Conservation (phyloP, 2,797 vertebrate genomes). For the Lates japonicus region DNA sequence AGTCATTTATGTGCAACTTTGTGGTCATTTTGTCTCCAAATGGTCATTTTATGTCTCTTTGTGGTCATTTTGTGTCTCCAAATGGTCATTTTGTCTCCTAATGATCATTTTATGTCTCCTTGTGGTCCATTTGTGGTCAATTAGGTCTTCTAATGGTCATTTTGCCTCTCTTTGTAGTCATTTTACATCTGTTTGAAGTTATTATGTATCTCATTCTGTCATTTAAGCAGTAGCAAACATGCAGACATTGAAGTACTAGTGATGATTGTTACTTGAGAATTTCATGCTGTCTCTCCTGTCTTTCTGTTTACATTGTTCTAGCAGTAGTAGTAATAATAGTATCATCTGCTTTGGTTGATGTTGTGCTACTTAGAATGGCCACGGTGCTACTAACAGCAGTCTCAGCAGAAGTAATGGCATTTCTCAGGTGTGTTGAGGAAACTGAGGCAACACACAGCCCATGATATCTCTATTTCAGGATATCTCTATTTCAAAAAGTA, state of each 20-base stretch:
- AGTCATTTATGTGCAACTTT: neutral
- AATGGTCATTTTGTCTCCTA: neutral
- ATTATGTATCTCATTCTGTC: neutral
- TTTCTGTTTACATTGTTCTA: neutral
- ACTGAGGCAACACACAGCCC: neutral
- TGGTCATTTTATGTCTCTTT: neutral
- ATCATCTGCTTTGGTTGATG: neutral
- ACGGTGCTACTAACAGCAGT: neutral
- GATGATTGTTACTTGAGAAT: neutral
- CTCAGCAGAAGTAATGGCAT: neutral
- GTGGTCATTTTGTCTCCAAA: neutral
- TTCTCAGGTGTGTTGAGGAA: constrained; percentile 30
- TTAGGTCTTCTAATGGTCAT: neutral
- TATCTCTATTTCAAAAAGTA: constrained; percentile 47
- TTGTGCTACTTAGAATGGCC: neutral
- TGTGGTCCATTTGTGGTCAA: neutral
- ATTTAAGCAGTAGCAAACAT: neutral
- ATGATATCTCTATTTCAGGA: constrained; percentile 48
- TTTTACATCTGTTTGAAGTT: neutral
- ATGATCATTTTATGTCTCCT: neutral
- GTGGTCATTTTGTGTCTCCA: neutral
- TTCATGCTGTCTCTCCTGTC: neutral
- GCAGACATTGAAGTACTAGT: neutral
- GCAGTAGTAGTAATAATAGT: neutral
- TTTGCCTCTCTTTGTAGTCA: neutral